phyloP scores from a whole-genome alignment of 2,888 invertebrate species.

The Chorisops tibialis region DNA sequence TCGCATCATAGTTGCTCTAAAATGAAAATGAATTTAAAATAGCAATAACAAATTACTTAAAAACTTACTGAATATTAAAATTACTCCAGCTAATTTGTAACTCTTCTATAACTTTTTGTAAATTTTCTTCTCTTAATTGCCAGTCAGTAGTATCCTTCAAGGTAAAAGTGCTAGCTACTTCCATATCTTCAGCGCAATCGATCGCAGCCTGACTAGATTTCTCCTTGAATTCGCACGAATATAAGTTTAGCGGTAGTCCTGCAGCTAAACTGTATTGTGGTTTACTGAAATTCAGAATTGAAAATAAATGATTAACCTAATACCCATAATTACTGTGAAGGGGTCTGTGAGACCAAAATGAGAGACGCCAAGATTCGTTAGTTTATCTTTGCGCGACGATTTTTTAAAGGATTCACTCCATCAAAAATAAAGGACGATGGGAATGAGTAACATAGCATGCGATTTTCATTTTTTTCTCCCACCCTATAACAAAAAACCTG shows the following conservation, averaged over 20 bases:
- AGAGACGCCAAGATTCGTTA: no score
- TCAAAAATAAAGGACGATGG: no score
- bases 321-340: neutral
- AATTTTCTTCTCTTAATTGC: constrained; percentile 58
- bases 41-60: neutral
- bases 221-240: constrained; percentile 58
- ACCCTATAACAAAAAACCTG: no score
- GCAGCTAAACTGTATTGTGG: constrained; percentile 87
- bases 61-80: constrained; percentile 67
- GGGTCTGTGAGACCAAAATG: no score
- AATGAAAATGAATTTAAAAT: constrained; percentile 26
- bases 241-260: constrained; percentile 82
- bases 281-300: constrained; percentile 58
- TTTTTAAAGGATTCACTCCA: no score
- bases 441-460: no score
- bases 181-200: constrained; percentile 34
- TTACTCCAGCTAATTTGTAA: constrained; percentile 75
- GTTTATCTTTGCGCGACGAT: no score
- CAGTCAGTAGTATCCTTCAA: constrained; percentile 52
- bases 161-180: constrained; percentile 32
- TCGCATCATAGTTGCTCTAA: constrained; percentile 57
- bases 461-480: no score
- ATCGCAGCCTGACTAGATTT: constrained; percentile 31
- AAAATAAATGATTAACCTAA: constrained; percentile 37
- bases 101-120: constrained; percentile 60